Conservation (phyloP, 2,888 invertebrate species). For the Odontothrips loti region DNA sequence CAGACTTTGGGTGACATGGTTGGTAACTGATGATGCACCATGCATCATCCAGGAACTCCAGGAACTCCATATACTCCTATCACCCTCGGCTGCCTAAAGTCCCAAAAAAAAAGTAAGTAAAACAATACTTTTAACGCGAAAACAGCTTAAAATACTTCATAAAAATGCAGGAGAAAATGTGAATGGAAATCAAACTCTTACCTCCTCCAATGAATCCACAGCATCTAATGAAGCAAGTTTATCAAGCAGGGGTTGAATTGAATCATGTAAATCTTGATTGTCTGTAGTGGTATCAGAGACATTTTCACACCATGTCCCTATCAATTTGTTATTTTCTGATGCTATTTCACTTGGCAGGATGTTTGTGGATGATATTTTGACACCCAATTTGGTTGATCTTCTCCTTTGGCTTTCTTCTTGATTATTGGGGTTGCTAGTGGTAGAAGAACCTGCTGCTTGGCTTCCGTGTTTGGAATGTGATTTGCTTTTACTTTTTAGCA, state of each 20-base stretch:
- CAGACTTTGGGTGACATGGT: slow-evolving; percentile 75
- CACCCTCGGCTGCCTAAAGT: background rate
- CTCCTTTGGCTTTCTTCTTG: slow-evolving; percentile 32
- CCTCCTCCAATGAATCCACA: background rate
- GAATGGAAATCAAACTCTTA: background rate
- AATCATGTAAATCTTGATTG: slow-evolving; percentile 41
- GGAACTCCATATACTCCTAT: slow-evolving; percentile 32
- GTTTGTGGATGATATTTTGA: slow-evolving; percentile 45
- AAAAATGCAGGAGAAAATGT: background rate
- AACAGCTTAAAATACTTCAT: background rate
- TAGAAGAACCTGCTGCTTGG: background rate
- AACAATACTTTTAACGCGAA: too few relatives aligned
- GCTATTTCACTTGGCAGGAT: background rate
- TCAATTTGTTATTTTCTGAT: background rate
- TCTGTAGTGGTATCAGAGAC: slow-evolving; percentile 47
- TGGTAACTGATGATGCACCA: slow-evolving; percentile 71
- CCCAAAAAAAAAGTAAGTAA: background rate
- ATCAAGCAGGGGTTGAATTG: slow-evolving; percentile 2
- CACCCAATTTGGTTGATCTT: slow-evolving; percentile 46
- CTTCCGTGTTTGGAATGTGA: slow-evolving; percentile 4
- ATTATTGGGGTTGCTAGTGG: background rate
- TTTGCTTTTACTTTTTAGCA: background rate
- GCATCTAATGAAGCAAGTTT: background rate
- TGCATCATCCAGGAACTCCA: slow-evolving; percentile 67
- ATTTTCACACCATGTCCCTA: slow-evolving; percentile 49